Base-by-base conservation (phyloP, 2,113 vertebrate genomes). In the Syngnathus typhle region DNA sequence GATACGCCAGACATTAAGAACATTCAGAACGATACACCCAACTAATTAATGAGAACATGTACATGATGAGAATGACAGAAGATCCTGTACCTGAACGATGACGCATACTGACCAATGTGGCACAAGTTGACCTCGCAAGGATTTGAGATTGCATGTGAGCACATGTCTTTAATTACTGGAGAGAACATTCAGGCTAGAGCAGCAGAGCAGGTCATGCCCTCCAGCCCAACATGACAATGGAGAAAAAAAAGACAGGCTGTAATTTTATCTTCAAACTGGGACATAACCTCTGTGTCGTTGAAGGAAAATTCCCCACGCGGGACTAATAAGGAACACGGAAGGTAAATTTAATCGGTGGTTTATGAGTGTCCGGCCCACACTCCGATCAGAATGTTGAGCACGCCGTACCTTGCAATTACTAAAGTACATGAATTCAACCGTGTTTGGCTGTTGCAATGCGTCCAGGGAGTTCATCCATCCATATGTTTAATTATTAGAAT, bases 151-250 rank as follows among this genome's bases (percentile, higher is more conserved):
- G n/a, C n/a, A 27, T 60, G 39, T 15, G 41, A 62, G 19, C 60
- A 62, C 60, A 43, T 62, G 60, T 62, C 39, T 62, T 62, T 27
- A 27, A 44, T 62, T 62, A 43, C 38, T 44, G 69, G 21, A 60
- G 65, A 68, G 43, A 36, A 60, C 43, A 58, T 13, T 62, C 74
- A 80, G 67, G 72, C 54, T 59, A 58, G 46, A 19, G 66, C 51
- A 72, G 69, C 78, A 76, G 72, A 59, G 75, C 74, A 66, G 67
- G 47, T 65, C 37, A 23, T 60, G 68, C 64, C 70, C 51, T 65
- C 47, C 18, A 60, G 73, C 65, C 61, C 60, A 73, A 66, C 51
- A 62, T 72, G 66, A 77, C 70, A 51, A 62, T 64, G 41, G 27
- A 32, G 27, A 3, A 32, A 76, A 21, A 32, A 78, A 75, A 55